Base-by-base conservation (phyloP, 2,888 invertebrate species). In the Hemistola chrysoprasaria region DNA sequence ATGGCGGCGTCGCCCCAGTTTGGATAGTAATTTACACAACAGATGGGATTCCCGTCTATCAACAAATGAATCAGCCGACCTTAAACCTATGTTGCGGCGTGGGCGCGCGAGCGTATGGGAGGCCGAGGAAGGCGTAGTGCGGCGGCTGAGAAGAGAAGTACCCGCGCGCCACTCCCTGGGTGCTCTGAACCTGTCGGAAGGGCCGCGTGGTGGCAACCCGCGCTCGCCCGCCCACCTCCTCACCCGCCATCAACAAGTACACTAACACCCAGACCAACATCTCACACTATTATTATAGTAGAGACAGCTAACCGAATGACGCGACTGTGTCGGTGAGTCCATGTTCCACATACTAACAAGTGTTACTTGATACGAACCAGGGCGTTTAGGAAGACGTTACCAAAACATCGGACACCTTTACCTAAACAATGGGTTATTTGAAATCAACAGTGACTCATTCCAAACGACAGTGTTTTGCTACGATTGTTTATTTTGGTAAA, bases 81-180 rank as follows among this genome's bases (percentile, higher is more conserved):
- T 84, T 78, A 62, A 78, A 85, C 62, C 81, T 70, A 70, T 69
- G 50, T 46, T 31, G 38, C 5, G 47, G 62, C 1, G 70, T 66
- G 56, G 75, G 77, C 23, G 77, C 62, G 48, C 65, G 71, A 34
- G 79, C 86, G 72, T 87, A 87, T 28, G 85, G 84, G 27, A 88
- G 52, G 28, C 87, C 87, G 58, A 81, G 76, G 74, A 65, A 88
- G 37, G 72, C 73, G 62, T 69, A 83, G 68, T 84, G 76, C 25
- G 79, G 72, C 30, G 73, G 72, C 36, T 40, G 48, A 31, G 70
- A 56, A 44, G 54, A 50, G 48, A 71, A 60, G 66, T 85, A 85
- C 30, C 87, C 87, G 22, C 87, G 71, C 38, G 70, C 83, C 34
- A 50, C 45, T 35, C 87, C 87, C 57, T 80, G 80, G 28, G 66